Conservation (phyloP, 1,140 invertebrate species). For the Plodia interpunctella region DNA sequence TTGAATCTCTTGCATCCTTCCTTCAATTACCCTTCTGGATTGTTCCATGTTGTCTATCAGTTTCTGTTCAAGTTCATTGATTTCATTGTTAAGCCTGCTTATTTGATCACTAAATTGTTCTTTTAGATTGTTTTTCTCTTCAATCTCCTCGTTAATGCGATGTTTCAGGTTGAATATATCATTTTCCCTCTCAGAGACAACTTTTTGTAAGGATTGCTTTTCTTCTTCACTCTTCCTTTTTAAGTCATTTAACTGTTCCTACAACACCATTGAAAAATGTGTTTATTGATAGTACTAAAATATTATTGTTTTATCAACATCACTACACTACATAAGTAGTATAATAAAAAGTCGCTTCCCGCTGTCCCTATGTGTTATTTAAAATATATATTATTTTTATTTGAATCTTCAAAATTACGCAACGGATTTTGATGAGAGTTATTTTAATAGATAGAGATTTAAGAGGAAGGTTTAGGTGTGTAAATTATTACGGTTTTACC, state of each 20-base stretch:
- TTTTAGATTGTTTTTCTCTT: conserved; percentile 50
- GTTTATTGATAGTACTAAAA: neutral
- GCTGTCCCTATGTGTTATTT: too few species aligned
- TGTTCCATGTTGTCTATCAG: conserved; percentile 46
- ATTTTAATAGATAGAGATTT: too few species aligned
- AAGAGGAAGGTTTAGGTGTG: too few species aligned
- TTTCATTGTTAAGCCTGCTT: conserved; percentile 50
- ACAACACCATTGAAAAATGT: conserved; percentile 12
- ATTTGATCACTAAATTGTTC: conserved; percentile 37
- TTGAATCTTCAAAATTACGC: too few species aligned
- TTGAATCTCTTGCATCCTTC: conserved; percentile 57
- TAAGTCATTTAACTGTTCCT: conserved; percentile 49
- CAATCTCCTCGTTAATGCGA: conserved; percentile 54
- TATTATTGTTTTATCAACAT: too few species aligned
- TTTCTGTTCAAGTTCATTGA: conserved; percentile 55
- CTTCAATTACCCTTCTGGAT: conserved; percentile 40
- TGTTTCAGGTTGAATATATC: conserved; percentile 51
- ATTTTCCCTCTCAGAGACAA: conserved; percentile 43
- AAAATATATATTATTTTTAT: too few species aligned
- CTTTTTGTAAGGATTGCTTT: conserved; percentile 28
- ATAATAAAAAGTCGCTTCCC: too few species aligned
- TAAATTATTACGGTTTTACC: too few species aligned
- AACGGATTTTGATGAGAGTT: too few species aligned
- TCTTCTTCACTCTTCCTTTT: conserved; percentile 41
- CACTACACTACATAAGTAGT: too few species aligned